These are phyloP conservation scores for Lagopus muta DNA, from an alignment of 2,113 vertebrate species.

Conservation along the genomic window DNA sequence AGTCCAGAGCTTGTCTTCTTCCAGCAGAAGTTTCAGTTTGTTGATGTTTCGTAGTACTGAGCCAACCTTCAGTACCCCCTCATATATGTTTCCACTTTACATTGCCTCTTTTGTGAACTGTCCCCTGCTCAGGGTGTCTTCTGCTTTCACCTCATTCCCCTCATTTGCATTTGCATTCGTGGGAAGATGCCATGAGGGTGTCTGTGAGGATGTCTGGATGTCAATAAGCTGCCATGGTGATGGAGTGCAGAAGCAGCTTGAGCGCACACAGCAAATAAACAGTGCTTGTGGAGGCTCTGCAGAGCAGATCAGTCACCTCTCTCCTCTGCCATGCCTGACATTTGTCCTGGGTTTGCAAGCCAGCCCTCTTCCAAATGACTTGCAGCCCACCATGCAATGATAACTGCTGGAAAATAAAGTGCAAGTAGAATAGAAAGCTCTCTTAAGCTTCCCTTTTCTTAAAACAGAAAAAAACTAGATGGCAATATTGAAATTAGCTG, in stretches of 20 bases:
- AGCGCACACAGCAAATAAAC: background rate
- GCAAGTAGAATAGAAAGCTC: background rate
- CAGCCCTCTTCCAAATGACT: background rate
- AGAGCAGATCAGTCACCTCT: background rate
- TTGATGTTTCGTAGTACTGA: background rate
- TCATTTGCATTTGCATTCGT: constrained; percentile 13
- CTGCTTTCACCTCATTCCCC: background rate
- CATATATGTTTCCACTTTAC: background rate
- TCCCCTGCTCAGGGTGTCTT: background rate
- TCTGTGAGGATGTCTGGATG: background rate
- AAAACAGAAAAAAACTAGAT: background rate
- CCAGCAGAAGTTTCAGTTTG: background rate
- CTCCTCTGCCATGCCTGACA: background rate
- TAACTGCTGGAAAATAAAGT: background rate
- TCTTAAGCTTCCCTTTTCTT: background rate
- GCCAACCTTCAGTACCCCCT: background rate
- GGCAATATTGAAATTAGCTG: background rate
- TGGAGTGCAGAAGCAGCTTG: background rate
- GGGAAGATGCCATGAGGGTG: background rate
- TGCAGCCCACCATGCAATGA: background rate
- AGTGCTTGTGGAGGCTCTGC: background rate
- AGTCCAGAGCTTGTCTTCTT: background rate
- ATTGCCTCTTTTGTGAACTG: background rate
- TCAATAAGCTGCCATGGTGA: background rate
- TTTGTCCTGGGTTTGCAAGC: background rate